Evolutionary conservation across 2,113 vertebrate species (phyloP).

Genomic region (Corythoichthys intestinalis): DNA sequence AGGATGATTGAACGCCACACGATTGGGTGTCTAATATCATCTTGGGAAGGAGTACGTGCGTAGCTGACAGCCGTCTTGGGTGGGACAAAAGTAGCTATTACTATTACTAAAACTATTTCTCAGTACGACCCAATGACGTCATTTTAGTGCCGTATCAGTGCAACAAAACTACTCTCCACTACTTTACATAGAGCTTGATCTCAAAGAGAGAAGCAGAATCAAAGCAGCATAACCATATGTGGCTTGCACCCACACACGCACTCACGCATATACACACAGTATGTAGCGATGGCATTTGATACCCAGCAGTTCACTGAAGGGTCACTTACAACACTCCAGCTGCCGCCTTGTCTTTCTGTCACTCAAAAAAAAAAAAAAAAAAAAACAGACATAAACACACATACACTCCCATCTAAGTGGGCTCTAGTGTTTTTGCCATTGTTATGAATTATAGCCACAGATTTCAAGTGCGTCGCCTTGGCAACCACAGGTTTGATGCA

Average conservation of each 20-base stretch:
- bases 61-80: too few relatives aligned
- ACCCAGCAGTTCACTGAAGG: constrained; percentile 49
- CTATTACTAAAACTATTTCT: too few relatives aligned
- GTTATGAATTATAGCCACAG: constrained; percentile 71
- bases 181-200: background rate
- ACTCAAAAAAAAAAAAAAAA: constrained; percentile 12
- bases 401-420: constrained; percentile 8
- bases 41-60: too few relatives aligned
- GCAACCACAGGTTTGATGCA: constrained; percentile 69
- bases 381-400: constrained; percentile 9
- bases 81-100: too few relatives aligned
- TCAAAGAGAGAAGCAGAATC: background rate
- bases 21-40: too few relatives aligned
- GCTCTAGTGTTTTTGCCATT: constrained; percentile 58
- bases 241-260: constrained; percentile 2
- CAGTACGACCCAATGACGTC: too few relatives aligned
- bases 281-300: constrained; percentile 11
- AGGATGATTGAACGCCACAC: too few relatives aligned
- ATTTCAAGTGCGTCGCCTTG: constrained; percentile 70
- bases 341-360: constrained; percentile 7
- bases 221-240: constrained; percentile 12
- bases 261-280: background rate
- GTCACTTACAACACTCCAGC: constrained; percentile 31
- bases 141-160: too few relatives aligned
- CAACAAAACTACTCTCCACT: too few relatives aligned